Percentiles rank a stretch among this genome's conserved stretches.
Conservation (phyloP, 2,888 invertebrate genomes). For the Lysandra bellargus region DNA sequence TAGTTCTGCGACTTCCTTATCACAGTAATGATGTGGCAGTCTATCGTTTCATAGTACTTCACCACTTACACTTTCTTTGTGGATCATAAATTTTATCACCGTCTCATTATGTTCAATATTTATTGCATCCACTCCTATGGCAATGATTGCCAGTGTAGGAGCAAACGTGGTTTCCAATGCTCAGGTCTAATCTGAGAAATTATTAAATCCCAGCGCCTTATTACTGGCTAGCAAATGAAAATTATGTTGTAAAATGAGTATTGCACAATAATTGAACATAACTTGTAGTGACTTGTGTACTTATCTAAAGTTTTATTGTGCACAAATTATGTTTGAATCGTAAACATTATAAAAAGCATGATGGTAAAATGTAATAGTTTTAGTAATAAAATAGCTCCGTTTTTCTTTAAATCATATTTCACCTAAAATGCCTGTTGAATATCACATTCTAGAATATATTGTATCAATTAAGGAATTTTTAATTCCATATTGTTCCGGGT, state of each 20-base stretch:
- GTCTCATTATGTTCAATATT: slow-evolving; percentile 32
- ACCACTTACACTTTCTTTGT: slow-evolving; percentile 39
- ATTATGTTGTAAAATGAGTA: slow-evolving; percentile 15
- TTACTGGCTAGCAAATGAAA: slow-evolving; percentile 18
- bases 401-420: too few species aligned
- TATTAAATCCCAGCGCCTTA: slow-evolving; percentile 13
- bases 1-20: slow-evolving; percentile 38
- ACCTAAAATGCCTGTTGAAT: too few species aligned
- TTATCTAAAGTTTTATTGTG: not conserved
- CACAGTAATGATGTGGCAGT: slow-evolving; percentile 35
- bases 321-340: not conserved
- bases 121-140: slow-evolving; percentile 22
- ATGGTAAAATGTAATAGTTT: too few species aligned
- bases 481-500: slow-evolving; percentile 20
- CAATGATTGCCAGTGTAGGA: slow-evolving; percentile 3
- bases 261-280: not conserved
- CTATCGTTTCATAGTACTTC: slow-evolving; percentile 37
- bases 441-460: not conserved
- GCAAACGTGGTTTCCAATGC: slow-evolving; percentile 16
- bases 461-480: slow-evolving; percentile 7
- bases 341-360: too few species aligned
- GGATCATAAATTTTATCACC: slow-evolving; percentile 34
- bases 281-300: not conserved
- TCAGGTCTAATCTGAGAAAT: slow-evolving; percentile 17
- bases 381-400: too few species aligned